Conservation (phyloP, 2,113 vertebrate species). For the Ceyx cyanopectus region DNA sequence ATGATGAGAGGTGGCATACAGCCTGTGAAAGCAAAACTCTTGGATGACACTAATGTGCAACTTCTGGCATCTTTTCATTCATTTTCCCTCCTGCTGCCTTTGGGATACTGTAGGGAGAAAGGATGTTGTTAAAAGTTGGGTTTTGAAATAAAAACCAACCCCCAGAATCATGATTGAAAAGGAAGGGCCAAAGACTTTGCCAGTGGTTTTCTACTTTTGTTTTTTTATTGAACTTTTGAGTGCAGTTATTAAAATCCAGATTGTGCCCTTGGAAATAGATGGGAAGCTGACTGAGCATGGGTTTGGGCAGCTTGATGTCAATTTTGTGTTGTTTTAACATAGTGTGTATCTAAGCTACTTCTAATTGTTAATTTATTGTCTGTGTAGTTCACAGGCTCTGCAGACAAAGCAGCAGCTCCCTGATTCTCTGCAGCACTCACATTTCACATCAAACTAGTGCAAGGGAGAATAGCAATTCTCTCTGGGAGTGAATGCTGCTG, state of each 20-base stretch:
- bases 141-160: neutral
- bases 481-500: neutral
- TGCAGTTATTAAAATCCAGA: neutral
- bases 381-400: neutral
- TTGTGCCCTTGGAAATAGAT: neutral
- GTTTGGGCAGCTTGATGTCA: neutral
- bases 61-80: slow-evolving; percentile 7
- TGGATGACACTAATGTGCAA: neutral
- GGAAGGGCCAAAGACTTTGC: neutral
- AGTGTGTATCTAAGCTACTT: neutral
- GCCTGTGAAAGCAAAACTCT: neutral
- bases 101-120: neutral
- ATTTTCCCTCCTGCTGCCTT: neutral
- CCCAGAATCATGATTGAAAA: neutral
- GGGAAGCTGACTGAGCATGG: neutral
- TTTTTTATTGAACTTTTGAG: neutral
- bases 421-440: neutral
- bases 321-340: slow-evolving; percentile 10
- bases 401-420: neutral
- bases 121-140: neutral
- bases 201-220: neutral
- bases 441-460: neutral
- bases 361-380: neutral
- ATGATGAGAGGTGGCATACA: neutral
- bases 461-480: neutral